Evolutionary conservation across 2,113 vertebrate genomes (phyloP), one percentile per base, ranked within the genome.

Genomic region (Melospiza georgiana): DNA sequence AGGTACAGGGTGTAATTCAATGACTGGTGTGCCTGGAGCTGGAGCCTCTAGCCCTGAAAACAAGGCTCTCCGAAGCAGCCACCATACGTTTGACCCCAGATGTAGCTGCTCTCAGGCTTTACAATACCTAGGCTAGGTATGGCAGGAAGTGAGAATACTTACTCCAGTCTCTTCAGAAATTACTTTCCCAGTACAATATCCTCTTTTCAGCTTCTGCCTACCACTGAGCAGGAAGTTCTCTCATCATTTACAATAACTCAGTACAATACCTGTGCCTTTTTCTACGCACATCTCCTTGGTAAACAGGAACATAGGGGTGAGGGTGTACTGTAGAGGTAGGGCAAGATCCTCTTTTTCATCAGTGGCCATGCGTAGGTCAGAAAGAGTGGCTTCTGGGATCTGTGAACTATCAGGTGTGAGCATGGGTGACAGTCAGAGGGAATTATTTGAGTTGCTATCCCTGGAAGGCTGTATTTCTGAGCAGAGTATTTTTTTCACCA

Each of bases 131-230:
- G 13, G 39, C 39, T 58, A 67, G 62, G 58, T 71, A 72, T 12
- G 9, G 27, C 68, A 75, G 66, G 87, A 93, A 87, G 77, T 87
- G 81, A 89, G 77, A 95, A n/a, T 33, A 61, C 35, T 68, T 84
- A 35, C 16, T n/a, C 33, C 8, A 15, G 5, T 17, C 33, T 69
- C 92, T 84, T 71, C 81, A 96, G 78, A 96, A 89, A 79, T 79
- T 0, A 82, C 58, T 87, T 82, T 91, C 23, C 61, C 44, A 41
- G 44, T 57, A 27, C 0, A 0, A 79, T 76, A 94, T 85, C 94
- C 85, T 78, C 78, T 96, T 93, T 94, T 91, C 49, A 54, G 31
- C 59, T 87, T 87, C 74, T 85, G 81, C 54, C 67, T 57, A 12
- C 33, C 46, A 37, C 78, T 44, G 62, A 93, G 48, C 4, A 6